Evolutionary conservation across 2,113 vertebrate genomes (phyloP).

Genomic region (Spermophilus dauricus): DNA sequence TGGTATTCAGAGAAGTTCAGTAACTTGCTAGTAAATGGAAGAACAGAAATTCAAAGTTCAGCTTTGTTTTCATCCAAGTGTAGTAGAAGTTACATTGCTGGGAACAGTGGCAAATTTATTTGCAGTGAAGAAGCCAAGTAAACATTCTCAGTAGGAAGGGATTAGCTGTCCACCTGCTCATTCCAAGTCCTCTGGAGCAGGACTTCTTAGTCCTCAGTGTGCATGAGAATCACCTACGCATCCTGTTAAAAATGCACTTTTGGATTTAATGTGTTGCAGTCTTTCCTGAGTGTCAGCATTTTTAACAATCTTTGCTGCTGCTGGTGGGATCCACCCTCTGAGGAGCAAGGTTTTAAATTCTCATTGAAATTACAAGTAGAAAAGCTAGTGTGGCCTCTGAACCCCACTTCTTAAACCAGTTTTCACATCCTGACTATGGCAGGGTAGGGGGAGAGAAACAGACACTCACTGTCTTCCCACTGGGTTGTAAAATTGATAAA

Average conservation of each 20-base stretch:
- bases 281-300: no score
- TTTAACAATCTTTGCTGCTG: no score
- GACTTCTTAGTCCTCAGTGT: background rate
- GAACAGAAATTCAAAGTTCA: conserved; percentile 6
- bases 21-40: conserved; percentile 28
- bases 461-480: background rate
- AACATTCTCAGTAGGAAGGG: conserved; percentile 31
- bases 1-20: background rate
- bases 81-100: background rate
- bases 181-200: background rate
- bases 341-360: no score
- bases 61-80: background rate
- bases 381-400: no score
- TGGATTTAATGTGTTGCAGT: no score
- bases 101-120: background rate
- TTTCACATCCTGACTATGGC: no score
- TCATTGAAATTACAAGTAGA: no score
- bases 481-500: background rate
- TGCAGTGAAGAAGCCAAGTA: conserved; percentile 10
- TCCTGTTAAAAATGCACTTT: background rate
- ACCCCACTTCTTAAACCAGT: no score
- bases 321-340: no score
- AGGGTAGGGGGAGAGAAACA: no score
- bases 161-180: conserved; percentile 47
- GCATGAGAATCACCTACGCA: background rate